Evolutionary conservation across 2,888 invertebrate genomes (phyloP).

Genomic region (Leuctra nigra): DNA sequence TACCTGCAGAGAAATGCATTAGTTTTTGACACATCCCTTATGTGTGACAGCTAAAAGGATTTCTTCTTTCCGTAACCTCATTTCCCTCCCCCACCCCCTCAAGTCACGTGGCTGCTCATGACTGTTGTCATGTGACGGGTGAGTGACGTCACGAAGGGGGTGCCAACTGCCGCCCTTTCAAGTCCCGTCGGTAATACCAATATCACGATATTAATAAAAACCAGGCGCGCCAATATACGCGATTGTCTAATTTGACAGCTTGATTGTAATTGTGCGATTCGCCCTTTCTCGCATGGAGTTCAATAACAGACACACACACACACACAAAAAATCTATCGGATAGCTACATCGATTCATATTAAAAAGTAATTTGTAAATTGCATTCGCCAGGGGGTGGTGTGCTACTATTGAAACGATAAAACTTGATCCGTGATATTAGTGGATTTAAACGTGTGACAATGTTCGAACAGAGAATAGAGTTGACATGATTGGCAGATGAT

Average conservation of each 20-base stretch:
- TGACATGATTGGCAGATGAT: constrained; percentile 5
- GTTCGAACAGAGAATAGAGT: too few relatives aligned
- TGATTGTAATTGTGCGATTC: too few relatives aligned
- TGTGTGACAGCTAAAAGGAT: too few relatives aligned
- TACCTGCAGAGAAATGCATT: too few relatives aligned
- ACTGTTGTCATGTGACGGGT: background rate
- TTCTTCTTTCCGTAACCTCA: too few relatives aligned
- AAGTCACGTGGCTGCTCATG: too few relatives aligned
- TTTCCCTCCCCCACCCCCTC: too few relatives aligned
- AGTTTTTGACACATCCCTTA: too few relatives aligned
- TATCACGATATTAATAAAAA: constrained; percentile 17
- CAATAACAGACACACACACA: constrained; percentile 8
- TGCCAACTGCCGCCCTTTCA: background rate
- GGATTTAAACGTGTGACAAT: too few relatives aligned
- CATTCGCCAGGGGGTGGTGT: constrained; percentile 14
- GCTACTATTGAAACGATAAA: constrained; percentile 8
- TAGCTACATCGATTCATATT: constrained; percentile 28
- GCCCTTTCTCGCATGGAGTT: background rate
- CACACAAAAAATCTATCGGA: constrained; percentile 15
- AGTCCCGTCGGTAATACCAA: constrained; percentile 4
- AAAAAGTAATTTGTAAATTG: constrained; percentile 31
- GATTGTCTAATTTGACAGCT: constrained; percentile 23
- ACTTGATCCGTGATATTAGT: constrained; percentile 8
- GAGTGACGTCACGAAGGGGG: background rate
- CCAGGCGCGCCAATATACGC: background rate